Evolutionary conservation across 92 coral and sea anemone species (phyloP).

Genomic region (Galaxea fascicularis): DNA sequence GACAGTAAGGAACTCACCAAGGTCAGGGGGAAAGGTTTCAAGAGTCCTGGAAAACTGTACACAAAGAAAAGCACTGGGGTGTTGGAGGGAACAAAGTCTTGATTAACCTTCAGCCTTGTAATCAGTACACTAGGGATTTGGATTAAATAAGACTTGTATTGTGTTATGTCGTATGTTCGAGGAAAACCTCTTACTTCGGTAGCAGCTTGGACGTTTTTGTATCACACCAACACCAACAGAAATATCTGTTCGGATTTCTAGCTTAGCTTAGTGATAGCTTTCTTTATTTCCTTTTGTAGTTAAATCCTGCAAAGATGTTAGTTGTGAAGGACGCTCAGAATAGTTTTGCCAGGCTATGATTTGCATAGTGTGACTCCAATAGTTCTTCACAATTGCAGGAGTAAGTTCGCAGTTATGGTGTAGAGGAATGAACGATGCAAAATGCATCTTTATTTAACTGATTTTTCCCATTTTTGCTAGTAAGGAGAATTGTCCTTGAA

Average conservation of each 20-base stretch:
- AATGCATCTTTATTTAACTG: slow-evolving; percentile 36
- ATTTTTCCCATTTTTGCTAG: not conserved
- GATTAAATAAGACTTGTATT: not conserved
- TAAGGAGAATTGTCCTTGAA: not conserved
- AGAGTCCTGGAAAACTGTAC: slow-evolving; percentile 90
- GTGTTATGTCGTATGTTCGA: not conserved
- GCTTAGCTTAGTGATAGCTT: not conserved
- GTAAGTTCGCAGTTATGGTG: slow-evolving; percentile 1
- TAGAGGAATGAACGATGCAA: slow-evolving; percentile 8
- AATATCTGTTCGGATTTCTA: not conserved
- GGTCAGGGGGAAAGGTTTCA: slow-evolving; percentile 77
- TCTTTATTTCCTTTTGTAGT: not conserved
- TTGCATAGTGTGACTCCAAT: not conserved
- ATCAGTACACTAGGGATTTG: slow-evolving; percentile 27
- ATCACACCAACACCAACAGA: not conserved
- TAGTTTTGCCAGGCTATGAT: not conserved
- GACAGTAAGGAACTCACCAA: slow-evolving; percentile 55
- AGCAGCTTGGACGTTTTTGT: slow-evolving; percentile 26
- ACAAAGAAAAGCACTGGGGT: slow-evolving; percentile 52
- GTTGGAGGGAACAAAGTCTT: slow-evolving; percentile 10
- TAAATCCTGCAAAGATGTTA: not conserved
- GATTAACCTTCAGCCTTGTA: slow-evolving; percentile 27
- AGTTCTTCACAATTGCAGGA: slow-evolving; percentile 19
- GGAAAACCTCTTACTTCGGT: not conserved
- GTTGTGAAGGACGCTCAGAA: not conserved